These are phyloP conservation scores for Scaptomyza graminum DNA, from an alignment of 1,140 invertebrate species.

Conservation along the genomic window DNA sequence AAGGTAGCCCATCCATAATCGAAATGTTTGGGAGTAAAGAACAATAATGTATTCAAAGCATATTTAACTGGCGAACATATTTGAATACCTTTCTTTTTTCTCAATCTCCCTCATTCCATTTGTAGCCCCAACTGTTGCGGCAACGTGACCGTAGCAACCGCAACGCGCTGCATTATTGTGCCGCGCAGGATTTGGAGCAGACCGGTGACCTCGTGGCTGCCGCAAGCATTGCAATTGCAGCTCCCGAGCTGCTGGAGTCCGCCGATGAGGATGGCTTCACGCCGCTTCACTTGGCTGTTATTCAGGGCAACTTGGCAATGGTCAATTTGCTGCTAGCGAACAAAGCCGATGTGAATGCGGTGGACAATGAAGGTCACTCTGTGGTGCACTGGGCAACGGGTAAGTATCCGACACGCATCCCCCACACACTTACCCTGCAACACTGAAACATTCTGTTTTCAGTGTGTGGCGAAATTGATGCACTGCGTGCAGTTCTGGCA, in stretches of 20 bases:
- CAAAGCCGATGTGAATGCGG: constrained; percentile 93
- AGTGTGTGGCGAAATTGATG: constrained; percentile 96
- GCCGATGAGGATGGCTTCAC: constrained; percentile 97
- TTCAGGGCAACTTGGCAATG: constrained; percentile 93
- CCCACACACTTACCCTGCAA: not conserved
- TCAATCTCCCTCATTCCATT: not conserved
- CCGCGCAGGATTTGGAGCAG: constrained; percentile 84
- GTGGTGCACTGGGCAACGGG: constrained; percentile 99
- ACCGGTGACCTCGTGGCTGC: constrained; percentile 85
- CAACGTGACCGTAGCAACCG: constrained; percentile 92
- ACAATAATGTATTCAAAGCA: constrained; percentile 12
- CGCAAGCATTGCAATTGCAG: constrained; percentile 88
- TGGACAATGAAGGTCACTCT: constrained; percentile 97
- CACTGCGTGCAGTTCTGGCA: constrained; percentile 92
- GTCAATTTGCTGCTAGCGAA: constrained; percentile 92
- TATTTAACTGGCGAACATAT: not conserved
- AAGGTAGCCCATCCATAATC: not conserved
- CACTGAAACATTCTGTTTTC: constrained; percentile 1
- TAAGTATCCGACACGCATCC: constrained; percentile 84
- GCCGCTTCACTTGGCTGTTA: constrained; percentile 95
- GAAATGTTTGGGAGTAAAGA: not conserved
- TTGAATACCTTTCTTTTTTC: constrained; percentile 3
- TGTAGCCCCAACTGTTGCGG: constrained; percentile 86
- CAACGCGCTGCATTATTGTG: constrained; percentile 96
- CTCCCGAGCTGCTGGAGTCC: constrained; percentile 91